phyloP scores from a whole-genome alignment of 1,140 invertebrate species.

The Megalopta genalis region DNA sequence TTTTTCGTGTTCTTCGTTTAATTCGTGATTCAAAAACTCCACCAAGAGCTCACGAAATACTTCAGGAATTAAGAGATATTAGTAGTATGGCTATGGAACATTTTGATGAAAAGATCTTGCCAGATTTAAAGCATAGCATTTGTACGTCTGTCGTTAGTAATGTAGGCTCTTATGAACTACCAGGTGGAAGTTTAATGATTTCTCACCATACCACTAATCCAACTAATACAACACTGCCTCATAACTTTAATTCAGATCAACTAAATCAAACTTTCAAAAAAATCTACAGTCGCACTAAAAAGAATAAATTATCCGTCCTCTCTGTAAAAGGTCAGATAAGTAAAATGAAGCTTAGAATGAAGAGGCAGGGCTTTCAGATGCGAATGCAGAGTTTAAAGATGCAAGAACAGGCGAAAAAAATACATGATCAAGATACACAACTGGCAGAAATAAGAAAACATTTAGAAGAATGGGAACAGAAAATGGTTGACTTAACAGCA shows the following conservation, averaged over 20 bases:
- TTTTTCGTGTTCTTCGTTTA: conserved; percentile 86
- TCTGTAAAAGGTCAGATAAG: conserved; percentile 67
- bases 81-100: conserved; percentile 98
- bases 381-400: conserved; percentile 78
- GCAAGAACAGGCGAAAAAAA: conserved; percentile 78
- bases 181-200: conserved; percentile 71
- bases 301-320: conserved; percentile 71
- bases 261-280: conserved; percentile 75
- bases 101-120: conserved; percentile 94
- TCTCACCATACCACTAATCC: conserved; percentile 63
- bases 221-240: conserved; percentile 57
- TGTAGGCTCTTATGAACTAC: conserved; percentile 72
- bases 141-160: conserved; percentile 72
- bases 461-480: conserved; percentile 82
- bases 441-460: conserved; percentile 81
- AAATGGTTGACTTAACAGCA: conserved; percentile 80
- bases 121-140: conserved; percentile 79
- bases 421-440: conserved; percentile 79
- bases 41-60: conserved; percentile 89
- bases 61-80: conserved; percentile 94
- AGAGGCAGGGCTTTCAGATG: conserved; percentile 74
- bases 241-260: conserved; percentile 71
- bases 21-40: conserved; percentile 85
- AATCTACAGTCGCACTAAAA: conserved; percentile 72
- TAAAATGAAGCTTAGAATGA: conserved; percentile 74